A percentile compares a stretch with the other conserved stretches of the same genome.
Conservation (phyloP, 2,888 invertebrate genomes). For the Trissolcus brochymenae region DNA sequence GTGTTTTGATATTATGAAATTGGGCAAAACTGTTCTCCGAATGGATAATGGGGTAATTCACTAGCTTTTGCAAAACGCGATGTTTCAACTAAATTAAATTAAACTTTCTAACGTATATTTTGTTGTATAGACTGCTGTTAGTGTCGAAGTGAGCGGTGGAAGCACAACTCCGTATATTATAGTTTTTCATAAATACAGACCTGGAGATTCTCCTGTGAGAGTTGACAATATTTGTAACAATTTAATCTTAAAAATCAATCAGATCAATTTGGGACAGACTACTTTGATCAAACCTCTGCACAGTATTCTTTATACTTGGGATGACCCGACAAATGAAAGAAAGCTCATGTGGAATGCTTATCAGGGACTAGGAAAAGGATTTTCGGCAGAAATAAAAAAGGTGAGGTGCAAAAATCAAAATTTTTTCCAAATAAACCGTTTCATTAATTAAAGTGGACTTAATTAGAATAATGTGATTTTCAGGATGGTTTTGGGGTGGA, state of each 20-base stretch:
- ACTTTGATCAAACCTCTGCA: constrained; percentile 86
- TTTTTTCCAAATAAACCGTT: neutral
- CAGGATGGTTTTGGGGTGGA: constrained; percentile 81
- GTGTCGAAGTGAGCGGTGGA: constrained; percentile 85
- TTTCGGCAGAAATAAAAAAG: constrained; percentile 84
- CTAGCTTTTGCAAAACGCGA: neutral
- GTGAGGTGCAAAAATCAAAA: constrained; percentile 67
- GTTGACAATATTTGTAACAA: constrained; percentile 91
- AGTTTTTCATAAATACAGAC: constrained; percentile 84
- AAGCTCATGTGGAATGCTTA: constrained; percentile 89
- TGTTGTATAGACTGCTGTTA: constrained; percentile 79
- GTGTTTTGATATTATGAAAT: constrained; percentile 84
- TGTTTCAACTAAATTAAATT: neutral
- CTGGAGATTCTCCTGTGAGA: constrained; percentile 88
- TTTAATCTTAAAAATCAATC: constrained; percentile 87
- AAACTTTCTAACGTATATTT: neutral
- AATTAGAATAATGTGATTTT: neutral
- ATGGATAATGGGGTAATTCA: constrained; percentile 88
- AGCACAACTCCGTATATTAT: constrained; percentile 85
- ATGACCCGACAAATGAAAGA: constrained; percentile 86
- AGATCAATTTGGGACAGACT: constrained; percentile 81
- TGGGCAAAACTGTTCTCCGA: constrained; percentile 85
- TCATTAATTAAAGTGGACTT: neutral
- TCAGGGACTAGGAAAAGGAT: constrained; percentile 86
- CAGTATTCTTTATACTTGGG: constrained; percentile 89